Base-by-base conservation (phyloP, 53 echinoderm and acorn worm species). In the Patiria pectinifera region DNA sequence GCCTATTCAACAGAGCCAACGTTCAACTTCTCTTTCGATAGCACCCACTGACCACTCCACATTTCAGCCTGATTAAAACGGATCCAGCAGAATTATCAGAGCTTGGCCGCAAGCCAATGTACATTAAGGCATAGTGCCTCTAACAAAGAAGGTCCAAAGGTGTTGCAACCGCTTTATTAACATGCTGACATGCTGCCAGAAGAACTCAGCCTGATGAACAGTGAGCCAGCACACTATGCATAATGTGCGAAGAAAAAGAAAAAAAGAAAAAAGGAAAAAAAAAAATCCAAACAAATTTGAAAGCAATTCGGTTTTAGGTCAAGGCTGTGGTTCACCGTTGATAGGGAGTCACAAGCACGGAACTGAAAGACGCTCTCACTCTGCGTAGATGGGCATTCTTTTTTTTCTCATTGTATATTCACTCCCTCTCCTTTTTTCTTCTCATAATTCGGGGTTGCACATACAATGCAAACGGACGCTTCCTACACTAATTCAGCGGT, bases 131-230 rank as follows among this genome's bases (percentile, higher is more conserved):
- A n/a, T 21, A 21, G 74, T 74, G 74, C 74, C 22, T 21, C 24
- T 21, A 74, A 74, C 74, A 74, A 74, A 74, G 74, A 23, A 74
- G 74, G 22, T 74, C 24, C 24, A 74, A 74, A 74, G 74, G 74
- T 74, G n/a, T 21, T 0, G 22, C 19, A 18, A 14, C 4, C 70
- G 21, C 16, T 70, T 21, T 14, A 4, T 70, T 16, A 70, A 70
- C 70, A 70, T 70, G 60, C 19, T 70, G 21, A 19, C 70, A 18
- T 18, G 19, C 70, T 16, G 70, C 21, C 4, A 2, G 70, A 60
- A 60, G 12, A 60, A 60, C 60, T 11, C 60, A 60, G 12, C 60
- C 12, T 60, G 12, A 66, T 14, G 15, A 6, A 14, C 19, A 13
- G 66, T 66, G 15, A 18, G 19, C 66, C 4, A 66, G 66, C 12